These are phyloP conservation scores for Geotrupes spiniger DNA, from an alignment of 2,888 invertebrate genomes.

Conservation along the genomic window DNA sequence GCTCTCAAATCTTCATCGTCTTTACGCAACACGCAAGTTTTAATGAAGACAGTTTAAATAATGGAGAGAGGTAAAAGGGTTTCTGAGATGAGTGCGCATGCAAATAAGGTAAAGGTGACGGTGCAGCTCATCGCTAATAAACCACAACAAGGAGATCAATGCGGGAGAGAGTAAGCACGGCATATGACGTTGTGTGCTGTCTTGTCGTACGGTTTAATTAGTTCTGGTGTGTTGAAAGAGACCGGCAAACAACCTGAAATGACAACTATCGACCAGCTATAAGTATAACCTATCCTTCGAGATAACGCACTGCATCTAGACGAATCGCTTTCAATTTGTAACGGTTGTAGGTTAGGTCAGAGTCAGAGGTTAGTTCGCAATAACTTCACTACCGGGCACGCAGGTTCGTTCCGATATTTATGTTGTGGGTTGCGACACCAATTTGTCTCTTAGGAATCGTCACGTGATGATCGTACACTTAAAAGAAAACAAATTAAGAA, in stretches of 20 bases:
- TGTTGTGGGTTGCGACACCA: slow-evolving; percentile 46
- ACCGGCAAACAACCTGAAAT: no score
- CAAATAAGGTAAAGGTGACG: slow-evolving; percentile 39
- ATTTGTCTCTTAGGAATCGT: slow-evolving; percentile 38
- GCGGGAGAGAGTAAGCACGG: slow-evolving; percentile 17
- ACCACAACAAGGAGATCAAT: slow-evolving; percentile 41
- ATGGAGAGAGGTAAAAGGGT: slow-evolving; percentile 39
- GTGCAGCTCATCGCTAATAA: slow-evolving; percentile 38
- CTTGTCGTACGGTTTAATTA: slow-evolving; percentile 2
- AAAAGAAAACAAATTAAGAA: no score
- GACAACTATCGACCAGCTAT: no score
- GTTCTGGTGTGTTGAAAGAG: background rate
- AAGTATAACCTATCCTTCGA: no score
- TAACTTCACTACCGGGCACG: slow-evolving; percentile 42
- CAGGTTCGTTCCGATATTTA: slow-evolving; percentile 43
- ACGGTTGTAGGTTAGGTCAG: slow-evolving; percentile 41
- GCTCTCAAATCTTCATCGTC: slow-evolving; percentile 15
- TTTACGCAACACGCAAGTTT: slow-evolving; percentile 35
- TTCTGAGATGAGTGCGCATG: slow-evolving; percentile 39
- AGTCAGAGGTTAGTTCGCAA: slow-evolving; percentile 44
- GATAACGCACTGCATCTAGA: slow-evolving; percentile 27
- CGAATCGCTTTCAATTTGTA: slow-evolving; percentile 45
- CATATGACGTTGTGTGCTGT: background rate
- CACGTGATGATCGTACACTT: no score
- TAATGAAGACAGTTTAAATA: slow-evolving; percentile 45